Percentiles rank a stretch among this genome's conserved stretches.
Conservation (phyloP, 2,113 vertebrate genomes). For the Thomomys bottae region DNA sequence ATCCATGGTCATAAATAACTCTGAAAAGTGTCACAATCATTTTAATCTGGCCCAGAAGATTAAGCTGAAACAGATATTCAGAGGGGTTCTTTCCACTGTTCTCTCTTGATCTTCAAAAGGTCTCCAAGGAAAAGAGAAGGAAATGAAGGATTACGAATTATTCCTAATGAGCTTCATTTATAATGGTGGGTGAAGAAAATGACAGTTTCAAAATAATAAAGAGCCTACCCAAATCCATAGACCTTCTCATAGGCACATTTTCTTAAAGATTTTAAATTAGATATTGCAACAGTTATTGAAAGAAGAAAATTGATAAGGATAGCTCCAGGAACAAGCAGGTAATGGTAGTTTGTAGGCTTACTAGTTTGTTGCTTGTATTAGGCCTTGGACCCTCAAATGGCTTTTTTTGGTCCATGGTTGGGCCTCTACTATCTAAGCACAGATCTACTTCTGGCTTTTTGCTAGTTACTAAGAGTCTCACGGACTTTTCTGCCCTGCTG, state of each 20-base stretch:
- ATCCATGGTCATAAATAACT: background rate
- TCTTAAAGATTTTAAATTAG: background rate
- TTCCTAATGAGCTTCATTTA: background rate
- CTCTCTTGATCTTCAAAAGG: background rate
- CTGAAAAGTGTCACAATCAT: background rate
- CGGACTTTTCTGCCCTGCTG: no score
- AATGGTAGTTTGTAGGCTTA: no score
- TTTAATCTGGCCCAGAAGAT: background rate
- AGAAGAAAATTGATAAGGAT: background rate
- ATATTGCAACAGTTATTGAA: background rate
- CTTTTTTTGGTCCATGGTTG: no score
- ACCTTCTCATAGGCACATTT: accelerated
- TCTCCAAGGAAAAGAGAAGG: background rate
- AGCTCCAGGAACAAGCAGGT: background rate
- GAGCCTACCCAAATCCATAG: background rate
- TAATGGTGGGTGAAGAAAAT: background rate
- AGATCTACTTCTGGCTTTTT: no score
- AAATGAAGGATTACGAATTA: accelerated
- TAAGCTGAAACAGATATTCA: background rate
- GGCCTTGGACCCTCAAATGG: no score
- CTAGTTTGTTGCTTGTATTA: no score
- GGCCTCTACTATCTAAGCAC: no score
- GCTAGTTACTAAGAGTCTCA: no score
- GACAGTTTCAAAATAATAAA: background rate
- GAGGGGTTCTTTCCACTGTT: accelerated